Evolutionary conservation across 2,113 vertebrate genomes (phyloP).

Genomic region (Martes martes): DNA sequence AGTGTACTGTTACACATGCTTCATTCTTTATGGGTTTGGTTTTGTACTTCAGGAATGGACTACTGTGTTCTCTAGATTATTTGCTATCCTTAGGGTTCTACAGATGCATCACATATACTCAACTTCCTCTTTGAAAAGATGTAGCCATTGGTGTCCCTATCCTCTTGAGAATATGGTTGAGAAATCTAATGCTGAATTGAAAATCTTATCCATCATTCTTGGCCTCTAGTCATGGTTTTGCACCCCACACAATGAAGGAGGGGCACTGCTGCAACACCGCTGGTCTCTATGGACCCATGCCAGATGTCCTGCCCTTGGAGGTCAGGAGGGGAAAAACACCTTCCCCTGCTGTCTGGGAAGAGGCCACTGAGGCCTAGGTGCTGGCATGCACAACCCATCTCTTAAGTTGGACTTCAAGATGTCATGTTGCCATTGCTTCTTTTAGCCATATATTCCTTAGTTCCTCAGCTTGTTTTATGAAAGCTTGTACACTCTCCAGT

Average conservation of each 20-base stretch:
- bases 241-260: neutral
- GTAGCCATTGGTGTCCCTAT: fast-evolving
- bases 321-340: neutral
- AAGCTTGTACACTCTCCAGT: fast-evolving
- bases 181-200: neutral
- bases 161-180: neutral
- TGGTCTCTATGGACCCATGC: neutral
- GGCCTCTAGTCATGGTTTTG: neutral
- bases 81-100: neutral
- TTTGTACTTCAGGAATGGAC: neutral
- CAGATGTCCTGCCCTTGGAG: neutral
- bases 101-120: neutral
- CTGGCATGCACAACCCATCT: neutral
- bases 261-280: fast-evolving
- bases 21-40: neutral
- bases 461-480: neutral
- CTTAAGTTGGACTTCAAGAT: neutral
- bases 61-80: neutral
- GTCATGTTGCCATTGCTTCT: neutral
- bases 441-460: neutral
- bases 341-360: neutral
- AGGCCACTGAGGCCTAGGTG: neutral
- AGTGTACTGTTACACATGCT: neutral
- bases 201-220: neutral
- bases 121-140: neutral